phyloP scores from a whole-genome alignment of 1,140 invertebrate species.

The Hyposmocoma kahamanoa region DNA sequence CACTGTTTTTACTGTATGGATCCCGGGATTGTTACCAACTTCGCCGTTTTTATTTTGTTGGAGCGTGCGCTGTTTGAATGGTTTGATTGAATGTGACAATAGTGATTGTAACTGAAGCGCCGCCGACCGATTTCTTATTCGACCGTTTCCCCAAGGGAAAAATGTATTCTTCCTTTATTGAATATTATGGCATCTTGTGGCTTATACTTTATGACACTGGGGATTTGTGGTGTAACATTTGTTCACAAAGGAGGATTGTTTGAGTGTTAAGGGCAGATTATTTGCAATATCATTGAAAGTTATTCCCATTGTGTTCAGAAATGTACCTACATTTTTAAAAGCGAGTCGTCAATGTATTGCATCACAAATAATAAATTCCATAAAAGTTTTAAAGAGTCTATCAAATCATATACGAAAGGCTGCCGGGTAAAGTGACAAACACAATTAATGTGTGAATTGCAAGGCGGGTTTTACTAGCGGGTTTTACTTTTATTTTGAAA shows the following conservation, averaged over 20 bases:
- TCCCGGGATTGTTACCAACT: conserved; percentile 40
- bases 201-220: neutral
- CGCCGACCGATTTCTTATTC: conserved; percentile 18
- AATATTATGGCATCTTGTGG: neutral
- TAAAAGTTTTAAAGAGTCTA: no score
- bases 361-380: no score
- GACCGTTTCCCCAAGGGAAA: neutral
- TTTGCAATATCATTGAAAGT: no score
- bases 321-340: no score
- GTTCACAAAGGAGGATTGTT: neutral
- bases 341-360: neutral
- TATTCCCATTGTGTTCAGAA: no score
- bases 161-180: neutral
- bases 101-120: conserved; percentile 43
- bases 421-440: no score
- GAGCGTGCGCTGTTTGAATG: conserved; percentile 41
- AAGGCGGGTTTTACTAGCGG: no score
- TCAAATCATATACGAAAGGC: no score
- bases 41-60: conserved; percentile 48
- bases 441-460: no score
- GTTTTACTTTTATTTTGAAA: no score
- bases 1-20: conserved; percentile 60
- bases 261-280: neutral
- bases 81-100: conserved; percentile 66
- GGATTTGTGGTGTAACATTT: neutral